Base-by-base conservation (phyloP, 2,113 vertebrate genomes). In the Aptenodytes patagonicus region DNA sequence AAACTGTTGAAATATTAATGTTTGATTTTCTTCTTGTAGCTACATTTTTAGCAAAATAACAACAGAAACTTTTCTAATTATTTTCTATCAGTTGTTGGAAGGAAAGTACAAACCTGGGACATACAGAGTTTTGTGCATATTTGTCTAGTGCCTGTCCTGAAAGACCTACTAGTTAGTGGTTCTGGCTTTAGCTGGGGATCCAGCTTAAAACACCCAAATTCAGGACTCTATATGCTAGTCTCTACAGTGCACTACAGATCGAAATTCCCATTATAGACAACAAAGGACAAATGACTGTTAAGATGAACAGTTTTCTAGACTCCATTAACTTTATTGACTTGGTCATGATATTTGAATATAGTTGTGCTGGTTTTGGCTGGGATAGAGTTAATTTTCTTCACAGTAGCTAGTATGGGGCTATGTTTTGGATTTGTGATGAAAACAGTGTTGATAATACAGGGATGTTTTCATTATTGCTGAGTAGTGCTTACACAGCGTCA, bases 11-110 rank as follows among this genome's bases (percentile, higher is more conserved):
- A 83, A 10, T 32, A 38, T 32, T 28, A 36, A 73, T 25, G 5
- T 17, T 66, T 66, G 0, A 12, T 62, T 70, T 92, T 78, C 40
- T 76, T 73, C 13, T n/a, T 4, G 0, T 71, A 66, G 14, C 10
- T 66, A 20, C 2, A 31, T 32, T 79, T 73, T 49, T 57, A 69
- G 6, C 20, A 70, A 52, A 81, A 89, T 36, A 21, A 9, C 3
- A 75, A n/a, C 4, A 71, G n/a, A 51, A 20, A 58, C 0, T 47
- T 83, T 55, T 72, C 6, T 2, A 52, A 68, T 3, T 0, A 24
- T 70, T 83, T 89, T 94, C 29, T 60, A 8, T 44, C 10, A 11
- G 15, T 21, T 84, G 7, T 38, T 80, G 36, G 20, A 88, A 92
- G 19, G 55, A 25, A 85, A 38, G 7, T 38, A 89, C 29, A 60